Evolutionary conservation across 2,113 vertebrate species (phyloP).

Genomic region (Podiceps cristatus): DNA sequence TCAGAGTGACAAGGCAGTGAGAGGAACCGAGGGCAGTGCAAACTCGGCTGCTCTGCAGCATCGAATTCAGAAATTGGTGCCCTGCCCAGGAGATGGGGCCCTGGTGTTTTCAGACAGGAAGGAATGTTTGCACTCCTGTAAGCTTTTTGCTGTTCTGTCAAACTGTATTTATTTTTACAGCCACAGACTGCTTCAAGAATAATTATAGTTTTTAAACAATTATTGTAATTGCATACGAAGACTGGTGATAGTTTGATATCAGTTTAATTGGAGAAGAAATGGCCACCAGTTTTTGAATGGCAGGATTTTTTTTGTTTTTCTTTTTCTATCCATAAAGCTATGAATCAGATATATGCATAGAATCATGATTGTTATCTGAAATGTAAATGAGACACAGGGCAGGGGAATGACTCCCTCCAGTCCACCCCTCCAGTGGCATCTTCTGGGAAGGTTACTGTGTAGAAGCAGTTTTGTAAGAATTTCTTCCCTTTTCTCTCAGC

Average conservation of each 20-base stretch:
- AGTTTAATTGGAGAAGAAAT: slow-evolving; percentile 62
- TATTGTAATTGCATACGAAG: slow-evolving; percentile 28
- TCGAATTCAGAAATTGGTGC: not conserved
- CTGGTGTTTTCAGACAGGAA: not conserved
- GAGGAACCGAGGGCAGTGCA: not conserved
- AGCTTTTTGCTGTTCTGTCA: not conserved
- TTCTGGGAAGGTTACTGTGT: slow-evolving; percentile 13
- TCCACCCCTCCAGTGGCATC: not conserved
- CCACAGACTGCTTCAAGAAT: slow-evolving; percentile 5
- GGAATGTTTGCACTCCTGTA: not conserved
- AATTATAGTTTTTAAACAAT: slow-evolving; percentile 57
- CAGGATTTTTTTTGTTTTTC: not conserved
- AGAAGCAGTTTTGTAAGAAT: not conserved
- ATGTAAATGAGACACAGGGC: not conserved
- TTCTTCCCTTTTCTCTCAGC: slow-evolving; percentile 29
- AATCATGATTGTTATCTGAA: not conserved
- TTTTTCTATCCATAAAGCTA: not conserved
- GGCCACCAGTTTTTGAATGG: slow-evolving; percentile 35
- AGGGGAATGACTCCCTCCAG: not conserved
- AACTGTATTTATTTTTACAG: not conserved
- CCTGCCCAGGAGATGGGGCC: not conserved
- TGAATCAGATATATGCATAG: not conserved
- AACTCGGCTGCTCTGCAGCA: not conserved
- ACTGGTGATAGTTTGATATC: slow-evolving; percentile 44
- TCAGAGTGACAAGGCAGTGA: not conserved